Evolutionary conservation across 2,888 invertebrate genomes (phyloP).

Genomic region (Agrotis segetum): DNA sequence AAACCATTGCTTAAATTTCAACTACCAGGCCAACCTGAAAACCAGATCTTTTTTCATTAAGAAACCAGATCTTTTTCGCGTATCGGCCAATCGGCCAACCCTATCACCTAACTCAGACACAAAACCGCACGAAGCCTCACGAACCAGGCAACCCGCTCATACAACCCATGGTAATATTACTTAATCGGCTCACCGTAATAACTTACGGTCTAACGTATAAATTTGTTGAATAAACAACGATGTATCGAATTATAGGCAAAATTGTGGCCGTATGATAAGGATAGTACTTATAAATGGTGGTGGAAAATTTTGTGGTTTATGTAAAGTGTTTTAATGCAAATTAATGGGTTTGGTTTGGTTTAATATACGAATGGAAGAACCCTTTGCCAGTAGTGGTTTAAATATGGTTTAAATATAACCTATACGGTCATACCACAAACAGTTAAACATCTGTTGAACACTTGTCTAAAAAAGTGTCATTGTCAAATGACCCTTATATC

Average conservation of each 20-base stretch:
- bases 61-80: too few relatives aligned
- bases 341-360: conserved; percentile 1
- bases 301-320: conserved; percentile 1
- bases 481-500: too few relatives aligned
- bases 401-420: not conserved
- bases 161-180: conserved; percentile 60
- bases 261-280: conserved; percentile 54
- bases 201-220: conserved; percentile 55
- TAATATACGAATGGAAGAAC: not conserved
- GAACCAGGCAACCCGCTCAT: conserved; percentile 18
- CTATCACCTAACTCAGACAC: conserved; percentile 43
- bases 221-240: conserved; percentile 62
- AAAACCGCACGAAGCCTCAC: conserved; percentile 37
- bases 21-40: too few relatives aligned
- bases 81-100: conserved; percentile 42
- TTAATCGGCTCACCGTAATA: conserved; percentile 66
- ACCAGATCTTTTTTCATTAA: too few relatives aligned
- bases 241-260: conserved; percentile 52
- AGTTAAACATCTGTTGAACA: too few relatives aligned
- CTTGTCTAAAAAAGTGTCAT: too few relatives aligned
- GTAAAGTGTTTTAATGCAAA: conserved; percentile 12
- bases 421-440: too few relatives aligned
- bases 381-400: not conserved
- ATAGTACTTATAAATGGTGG: conserved; percentile 32
- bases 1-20: not conserved